Evolutionary conservation across 1,140 invertebrate genomes (phyloP).

Genomic region (Drosophila fuyamai): DNA sequence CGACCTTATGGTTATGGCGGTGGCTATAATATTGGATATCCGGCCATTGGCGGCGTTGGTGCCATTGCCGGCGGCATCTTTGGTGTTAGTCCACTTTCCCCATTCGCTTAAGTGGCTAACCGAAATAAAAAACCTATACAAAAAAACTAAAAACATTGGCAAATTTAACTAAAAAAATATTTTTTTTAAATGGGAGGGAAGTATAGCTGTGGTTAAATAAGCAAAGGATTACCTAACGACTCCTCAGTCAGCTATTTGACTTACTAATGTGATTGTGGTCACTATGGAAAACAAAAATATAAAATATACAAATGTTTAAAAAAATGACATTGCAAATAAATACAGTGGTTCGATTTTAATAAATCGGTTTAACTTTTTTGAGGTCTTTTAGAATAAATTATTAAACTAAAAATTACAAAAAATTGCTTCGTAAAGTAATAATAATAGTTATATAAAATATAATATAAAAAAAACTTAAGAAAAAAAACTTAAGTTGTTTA

Average conservation of each 20-base stretch:
- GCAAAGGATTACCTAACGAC: slow-evolving; percentile 3
- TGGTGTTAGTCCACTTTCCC: slow-evolving; percentile 25
- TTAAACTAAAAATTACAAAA: too few species aligned
- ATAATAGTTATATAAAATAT: too few species aligned
- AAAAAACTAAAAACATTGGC: slow-evolving; percentile 11
- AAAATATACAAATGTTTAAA: background rate
- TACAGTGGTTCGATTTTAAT: too few species aligned
- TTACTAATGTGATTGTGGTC: slow-evolving; percentile 10
- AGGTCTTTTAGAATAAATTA: too few species aligned
- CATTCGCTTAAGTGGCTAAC: slow-evolving; percentile 37
- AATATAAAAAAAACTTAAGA: too few species aligned
- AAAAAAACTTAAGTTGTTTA: too few species aligned
- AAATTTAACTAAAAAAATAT: background rate
- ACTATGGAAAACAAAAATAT: slow-evolving; percentile 21
- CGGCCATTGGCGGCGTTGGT: slow-evolving; percentile 51
- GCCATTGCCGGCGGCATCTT: slow-evolving; percentile 38
- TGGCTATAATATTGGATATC: slow-evolving; percentile 64
- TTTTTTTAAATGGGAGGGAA: background rate
- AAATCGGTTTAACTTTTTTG: too few species aligned
- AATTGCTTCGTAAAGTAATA: too few species aligned
- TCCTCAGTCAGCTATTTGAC: background rate
- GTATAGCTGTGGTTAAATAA: background rate
- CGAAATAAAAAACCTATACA: slow-evolving; percentile 24
- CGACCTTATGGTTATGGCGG: slow-evolving; percentile 58
- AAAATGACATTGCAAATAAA: background rate